Percentiles rank a stretch among this genome's conserved stretches.
Evolutionary conservation across 1,140 invertebrate species (phyloP).

Genomic region (Panonychus citri): DNA sequence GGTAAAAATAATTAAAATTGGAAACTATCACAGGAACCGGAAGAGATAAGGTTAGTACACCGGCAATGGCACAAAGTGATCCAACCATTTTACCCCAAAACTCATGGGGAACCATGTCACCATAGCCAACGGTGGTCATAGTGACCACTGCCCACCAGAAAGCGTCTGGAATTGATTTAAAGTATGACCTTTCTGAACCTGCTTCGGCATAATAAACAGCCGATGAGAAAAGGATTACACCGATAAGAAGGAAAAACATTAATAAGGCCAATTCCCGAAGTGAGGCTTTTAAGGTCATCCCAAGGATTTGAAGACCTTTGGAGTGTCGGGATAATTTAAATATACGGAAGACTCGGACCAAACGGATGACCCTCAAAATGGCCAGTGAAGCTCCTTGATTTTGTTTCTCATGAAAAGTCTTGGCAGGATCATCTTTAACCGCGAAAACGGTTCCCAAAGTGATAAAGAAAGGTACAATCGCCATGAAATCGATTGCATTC

Average conservation of each 20-base stretch:
- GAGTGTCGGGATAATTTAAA: slow-evolving; percentile 94
- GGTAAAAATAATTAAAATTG: slow-evolving; percentile 99
- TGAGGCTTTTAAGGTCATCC: slow-evolving; percentile 94
- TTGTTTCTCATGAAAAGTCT: too few relatives aligned
- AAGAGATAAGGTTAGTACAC: slow-evolving; percentile 20
- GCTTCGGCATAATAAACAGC: slow-evolving; percentile 97
- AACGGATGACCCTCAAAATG: slow-evolving; percentile 84
- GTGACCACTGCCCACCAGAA: neutral
- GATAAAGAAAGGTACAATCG: slow-evolving; percentile 99
- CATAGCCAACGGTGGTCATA: slow-evolving; percentile 93
- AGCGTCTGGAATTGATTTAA: slow-evolving; percentile 39
- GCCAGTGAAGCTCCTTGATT: slow-evolving; percentile 71
- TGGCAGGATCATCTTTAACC: neutral
- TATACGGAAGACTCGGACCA: slow-evolving; percentile 94
- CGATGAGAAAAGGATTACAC: slow-evolving; percentile 91
- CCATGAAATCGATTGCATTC: slow-evolving; percentile 98
- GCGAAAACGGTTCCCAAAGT: slow-evolving; percentile 82
- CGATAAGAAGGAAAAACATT: slow-evolving; percentile 99
- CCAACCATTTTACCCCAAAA: slow-evolving; percentile 98
- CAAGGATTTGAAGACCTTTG: slow-evolving; percentile 83
- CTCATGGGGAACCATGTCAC: slow-evolving; percentile 92
- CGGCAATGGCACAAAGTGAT: slow-evolving; percentile 93
- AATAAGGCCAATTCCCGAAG: slow-evolving; percentile 97
- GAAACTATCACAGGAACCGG: slow-evolving; percentile 72
- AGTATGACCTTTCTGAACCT: slow-evolving; percentile 70